Conservation (phyloP, 1,140 invertebrate genomes). For the Drosophila teissieri region DNA sequence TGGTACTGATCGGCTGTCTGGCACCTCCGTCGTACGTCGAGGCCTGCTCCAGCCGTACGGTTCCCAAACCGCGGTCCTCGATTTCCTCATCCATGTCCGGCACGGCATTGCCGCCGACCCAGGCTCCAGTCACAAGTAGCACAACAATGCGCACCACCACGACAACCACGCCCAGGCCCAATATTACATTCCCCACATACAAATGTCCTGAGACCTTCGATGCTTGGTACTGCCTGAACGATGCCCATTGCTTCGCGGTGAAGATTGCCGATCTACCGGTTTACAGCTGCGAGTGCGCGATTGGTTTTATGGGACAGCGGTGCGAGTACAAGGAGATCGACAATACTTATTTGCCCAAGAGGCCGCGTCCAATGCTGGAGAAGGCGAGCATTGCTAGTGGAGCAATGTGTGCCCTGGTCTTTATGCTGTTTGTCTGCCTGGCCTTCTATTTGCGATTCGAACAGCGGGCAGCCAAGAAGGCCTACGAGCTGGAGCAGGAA, state of each 20-base stretch:
- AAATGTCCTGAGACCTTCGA: conserved; percentile 95
- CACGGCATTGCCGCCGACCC: conserved; percentile 84
- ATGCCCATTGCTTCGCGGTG: conserved; percentile 96
- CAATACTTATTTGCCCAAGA: conserved; percentile 92
- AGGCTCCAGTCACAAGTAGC: conserved; percentile 38
- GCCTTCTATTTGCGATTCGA: conserved; percentile 92
- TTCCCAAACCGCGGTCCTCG: conserved; percentile 90
- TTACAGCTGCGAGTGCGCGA: conserved; percentile 97
- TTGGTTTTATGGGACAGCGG: conserved; percentile 96
- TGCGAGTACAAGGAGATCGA: conserved; percentile 97
- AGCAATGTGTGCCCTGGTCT: conserved; percentile 93
- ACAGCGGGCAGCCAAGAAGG: conserved; percentile 85
- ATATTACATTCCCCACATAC: conserved; percentile 97
- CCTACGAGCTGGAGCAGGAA: conserved; percentile 86
- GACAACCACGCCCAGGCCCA: conserved; percentile 90
- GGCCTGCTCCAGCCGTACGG: conserved; percentile 93
- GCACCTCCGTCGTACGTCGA: conserved; percentile 85
- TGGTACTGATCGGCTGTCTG: conserved; percentile 53
- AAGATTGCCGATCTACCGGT: conserved; percentile 95
- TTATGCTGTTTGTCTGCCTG: conserved; percentile 94
- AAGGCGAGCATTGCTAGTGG: conserved; percentile 96
- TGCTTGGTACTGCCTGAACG: conserved; percentile 97
- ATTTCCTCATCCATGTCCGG: conserved; percentile 75
- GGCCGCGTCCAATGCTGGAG: conserved; percentile 94
- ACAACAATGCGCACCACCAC: conserved; percentile 86